A percentile compares a stretch with the other conserved stretches of the same genome.
These are phyloP conservation scores for Leucoptera coffeella DNA, from an alignment of 2,888 invertebrate genomes.

Conservation along the genomic window DNA sequence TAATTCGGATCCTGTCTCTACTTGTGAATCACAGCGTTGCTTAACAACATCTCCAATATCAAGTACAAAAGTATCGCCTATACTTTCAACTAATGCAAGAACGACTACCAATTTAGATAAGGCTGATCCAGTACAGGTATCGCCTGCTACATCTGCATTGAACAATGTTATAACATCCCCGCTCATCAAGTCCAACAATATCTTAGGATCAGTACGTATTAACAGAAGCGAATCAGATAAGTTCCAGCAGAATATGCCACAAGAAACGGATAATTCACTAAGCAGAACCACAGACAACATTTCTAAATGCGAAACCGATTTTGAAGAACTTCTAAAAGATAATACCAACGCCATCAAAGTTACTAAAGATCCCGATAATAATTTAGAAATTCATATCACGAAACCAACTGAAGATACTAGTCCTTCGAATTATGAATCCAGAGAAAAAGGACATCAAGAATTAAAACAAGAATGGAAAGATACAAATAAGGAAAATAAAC, in stretches of 20 bases:
- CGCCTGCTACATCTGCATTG: constrained; percentile 18
- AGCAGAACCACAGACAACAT: constrained; percentile 11
- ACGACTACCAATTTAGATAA: too few species aligned
- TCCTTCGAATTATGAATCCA: too few species aligned
- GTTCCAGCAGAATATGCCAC: constrained; percentile 10
- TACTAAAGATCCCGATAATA: constrained; percentile 31
- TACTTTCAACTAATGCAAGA: too few species aligned
- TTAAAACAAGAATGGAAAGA: too few species aligned
- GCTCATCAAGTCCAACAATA: constrained; percentile 20
- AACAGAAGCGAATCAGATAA: constrained; percentile 16
- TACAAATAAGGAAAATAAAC: too few species aligned
- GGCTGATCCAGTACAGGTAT: constrained; percentile 16
- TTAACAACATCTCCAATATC: constrained; percentile 22
- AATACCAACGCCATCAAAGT: constrained; percentile 45
- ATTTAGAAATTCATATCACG: constrained; percentile 28
- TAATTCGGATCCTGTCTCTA: too few species aligned
- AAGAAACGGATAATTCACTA: constrained; percentile 9
- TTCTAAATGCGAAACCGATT: constrained; percentile 39
- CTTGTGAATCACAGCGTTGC: too few species aligned
- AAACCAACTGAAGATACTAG: too few species aligned
- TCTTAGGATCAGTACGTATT: constrained; percentile 16
- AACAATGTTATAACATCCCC: constrained; percentile 32
- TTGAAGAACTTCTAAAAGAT: constrained; percentile 43
- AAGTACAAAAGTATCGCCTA: too few species aligned
- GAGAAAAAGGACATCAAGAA: too few species aligned